Evolutionary conservation across 2,888 invertebrate genomes (phyloP).

Genomic region (Aphodius granarius): DNA sequence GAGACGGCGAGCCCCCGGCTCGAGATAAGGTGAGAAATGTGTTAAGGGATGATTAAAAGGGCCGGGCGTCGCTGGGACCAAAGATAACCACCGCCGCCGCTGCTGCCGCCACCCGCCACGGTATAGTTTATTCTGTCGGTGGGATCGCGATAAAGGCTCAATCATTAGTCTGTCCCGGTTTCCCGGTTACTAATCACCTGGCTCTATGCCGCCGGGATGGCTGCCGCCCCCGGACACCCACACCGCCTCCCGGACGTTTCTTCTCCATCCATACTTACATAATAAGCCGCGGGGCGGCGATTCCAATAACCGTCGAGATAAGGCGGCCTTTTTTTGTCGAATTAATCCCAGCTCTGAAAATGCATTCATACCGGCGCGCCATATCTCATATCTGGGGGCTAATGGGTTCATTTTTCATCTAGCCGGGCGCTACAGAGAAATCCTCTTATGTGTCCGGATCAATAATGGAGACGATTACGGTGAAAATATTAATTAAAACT

Average conservation of each 20-base stretch:
- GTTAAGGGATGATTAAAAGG: constrained; percentile 54
- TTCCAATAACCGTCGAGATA: constrained; percentile 36
- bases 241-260: neutral
- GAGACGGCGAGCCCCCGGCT: constrained; percentile 8
- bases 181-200: constrained; percentile 51
- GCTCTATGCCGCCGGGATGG: constrained; percentile 35
- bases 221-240: neutral
- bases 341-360: constrained; percentile 52
- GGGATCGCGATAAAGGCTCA: constrained; percentile 50
- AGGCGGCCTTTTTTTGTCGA: constrained; percentile 44
- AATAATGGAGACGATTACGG: constrained; percentile 21
- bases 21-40: constrained; percentile 48
- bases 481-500: constrained; percentile 18
- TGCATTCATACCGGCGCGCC: constrained; percentile 51
- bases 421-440: constrained; percentile 35
- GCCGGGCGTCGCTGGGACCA: constrained; percentile 48
- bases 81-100: constrained; percentile 40
- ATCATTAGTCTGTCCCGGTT: constrained; percentile 47
- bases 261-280: constrained; percentile 28
- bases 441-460: constrained; percentile 30
- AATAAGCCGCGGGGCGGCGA: constrained; percentile 39
- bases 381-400: constrained; percentile 52
- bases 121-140: constrained; percentile 47
- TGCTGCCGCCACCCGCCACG: too few species aligned
- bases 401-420: constrained; percentile 53